Percentiles rank a stretch among this genome's conserved stretches.
Conservation (phyloP, 2,888 invertebrate species). For the Neoitamus cyanurus region DNA sequence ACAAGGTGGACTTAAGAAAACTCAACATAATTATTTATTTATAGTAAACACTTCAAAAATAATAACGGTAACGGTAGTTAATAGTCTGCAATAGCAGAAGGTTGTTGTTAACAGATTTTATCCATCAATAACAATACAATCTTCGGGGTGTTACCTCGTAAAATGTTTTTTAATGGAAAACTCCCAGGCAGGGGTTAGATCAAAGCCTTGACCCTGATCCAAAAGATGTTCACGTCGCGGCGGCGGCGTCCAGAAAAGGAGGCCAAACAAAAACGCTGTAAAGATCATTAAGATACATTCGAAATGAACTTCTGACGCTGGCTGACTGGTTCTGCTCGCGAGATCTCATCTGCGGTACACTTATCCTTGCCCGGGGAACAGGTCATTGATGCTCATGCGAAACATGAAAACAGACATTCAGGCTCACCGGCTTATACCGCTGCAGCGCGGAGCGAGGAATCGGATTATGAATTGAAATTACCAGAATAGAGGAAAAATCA, state of each 20-base stretch:
- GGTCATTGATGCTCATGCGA: constrained; percentile 41
- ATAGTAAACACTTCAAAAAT: no score
- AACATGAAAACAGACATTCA: constrained; percentile 34
- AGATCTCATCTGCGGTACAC: neutral
- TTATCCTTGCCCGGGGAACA: constrained; percentile 34
- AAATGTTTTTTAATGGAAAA: neutral
- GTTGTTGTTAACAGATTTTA: no score
- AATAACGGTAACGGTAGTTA: no score
- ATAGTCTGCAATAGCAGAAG: no score
- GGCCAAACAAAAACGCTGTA: constrained; percentile 38
- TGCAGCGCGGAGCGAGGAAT: neutral
- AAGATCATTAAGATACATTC: constrained; percentile 41
- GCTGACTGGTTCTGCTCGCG: neutral
- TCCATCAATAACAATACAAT: no score
- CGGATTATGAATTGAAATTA: constrained; percentile 45
- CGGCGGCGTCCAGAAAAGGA: constrained; percentile 27
- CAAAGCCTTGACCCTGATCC: constrained; percentile 29
- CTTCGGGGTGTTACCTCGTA: neutral
- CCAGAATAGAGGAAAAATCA: constrained; percentile 44
- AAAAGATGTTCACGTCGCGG: constrained; percentile 12
- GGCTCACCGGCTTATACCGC: neutral
- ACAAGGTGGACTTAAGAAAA: no score
- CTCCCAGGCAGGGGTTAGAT: neutral
- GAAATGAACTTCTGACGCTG: constrained; percentile 34
- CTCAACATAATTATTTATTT: no score